Evolutionary conservation across 2,888 invertebrate genomes (phyloP), one percentile per base, ranked within the genome.

Genomic region (Hartigia nigra): DNA sequence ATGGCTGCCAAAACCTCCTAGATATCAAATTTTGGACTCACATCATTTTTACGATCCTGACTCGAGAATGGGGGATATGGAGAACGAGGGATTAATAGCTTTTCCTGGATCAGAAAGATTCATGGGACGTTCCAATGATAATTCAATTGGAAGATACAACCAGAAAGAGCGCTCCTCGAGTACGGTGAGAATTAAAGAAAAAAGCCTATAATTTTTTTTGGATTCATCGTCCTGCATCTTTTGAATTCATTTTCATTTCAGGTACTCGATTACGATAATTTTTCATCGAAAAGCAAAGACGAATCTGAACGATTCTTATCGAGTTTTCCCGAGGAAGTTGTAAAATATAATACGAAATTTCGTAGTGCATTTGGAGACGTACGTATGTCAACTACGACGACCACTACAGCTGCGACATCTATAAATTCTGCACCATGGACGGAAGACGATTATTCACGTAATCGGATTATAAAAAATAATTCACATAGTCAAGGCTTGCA

Each of bases 1-100:
- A 69, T 87, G 87, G 87, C 78, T 87, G 9, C 81, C 78, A 72
- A 82, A 34, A 72, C 78, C 72, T 77, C 69, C 37, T 76, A 77
- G 75, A 72, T 74, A 81, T 70, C 55, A 55, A 55, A 9, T 55
- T 55, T 55, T 55, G 9, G 55, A 55, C 55, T 23, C 23, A 23
- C 55, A 55, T 55, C 55, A 55, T 23, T 55, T 55, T 1, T 55
- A 55, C 23, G 55, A 55, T 11, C 23, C 55, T 23, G 55, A 55
- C 23, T 55, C 55, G 55, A 55, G 23, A 55, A 12, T 0, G 72
- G 32, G 14, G 12, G 72, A 72, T 23, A 72, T 34, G 72, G 72
- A 34, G 32, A 72, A 72, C 12, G 72, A 34, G 32, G 31, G 72
- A 72, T 31, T 32, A 31, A 23, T 12, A 14, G 31, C 23, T 32